Conservation (phyloP, 2,888 invertebrate species). For the Pyrgus malvae region DNA sequence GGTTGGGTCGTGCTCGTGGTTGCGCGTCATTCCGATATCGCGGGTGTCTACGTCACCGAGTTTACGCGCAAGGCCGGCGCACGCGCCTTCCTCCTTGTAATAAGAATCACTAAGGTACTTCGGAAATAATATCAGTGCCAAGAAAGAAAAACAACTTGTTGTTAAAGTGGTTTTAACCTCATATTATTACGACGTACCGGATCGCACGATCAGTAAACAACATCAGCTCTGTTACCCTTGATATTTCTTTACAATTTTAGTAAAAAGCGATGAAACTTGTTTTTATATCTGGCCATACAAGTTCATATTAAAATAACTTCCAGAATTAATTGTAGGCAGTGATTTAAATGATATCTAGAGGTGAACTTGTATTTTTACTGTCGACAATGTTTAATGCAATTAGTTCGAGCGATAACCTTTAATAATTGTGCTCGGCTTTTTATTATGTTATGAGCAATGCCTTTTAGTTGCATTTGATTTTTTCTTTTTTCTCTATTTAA, state of each 20-base stretch:
- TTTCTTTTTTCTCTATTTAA: background rate
- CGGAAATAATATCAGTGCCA: slow-evolving; percentile 7
- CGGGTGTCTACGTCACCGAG: slow-evolving; percentile 61
- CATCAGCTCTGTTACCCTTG: slow-evolving; percentile 24
- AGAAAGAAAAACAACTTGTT: slow-evolving; percentile 24
- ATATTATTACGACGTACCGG: slow-evolving; percentile 13
- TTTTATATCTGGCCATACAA: slow-evolving; percentile 4
- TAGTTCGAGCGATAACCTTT: slow-evolving; percentile 22
- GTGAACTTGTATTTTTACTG: slow-evolving; percentile 16
- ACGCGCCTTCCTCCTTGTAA: slow-evolving; percentile 59
- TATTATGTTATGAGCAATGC: background rate
- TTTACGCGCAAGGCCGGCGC: slow-evolving; percentile 49
- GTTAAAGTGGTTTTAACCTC: slow-evolving; percentile 16
- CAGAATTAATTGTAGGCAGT: slow-evolving; percentile 9
- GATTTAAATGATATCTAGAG: slow-evolving; percentile 22
- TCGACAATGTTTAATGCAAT: slow-evolving; percentile 20
- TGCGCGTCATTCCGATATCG: slow-evolving; percentile 58
- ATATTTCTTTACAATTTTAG: slow-evolving; percentile 30
- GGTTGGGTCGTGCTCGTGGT: slow-evolving; percentile 32
- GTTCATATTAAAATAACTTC: slow-evolving; percentile 12
- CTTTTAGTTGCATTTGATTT: background rate
- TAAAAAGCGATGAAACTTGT: slow-evolving; percentile 9
- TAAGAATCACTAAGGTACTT: slow-evolving; percentile 22
- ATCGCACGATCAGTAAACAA: slow-evolving; percentile 25
- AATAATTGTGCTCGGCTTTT: slow-evolving; percentile 10